Conservation (phyloP, 1,140 invertebrate species). For the Agrypnia vestita region DNA sequence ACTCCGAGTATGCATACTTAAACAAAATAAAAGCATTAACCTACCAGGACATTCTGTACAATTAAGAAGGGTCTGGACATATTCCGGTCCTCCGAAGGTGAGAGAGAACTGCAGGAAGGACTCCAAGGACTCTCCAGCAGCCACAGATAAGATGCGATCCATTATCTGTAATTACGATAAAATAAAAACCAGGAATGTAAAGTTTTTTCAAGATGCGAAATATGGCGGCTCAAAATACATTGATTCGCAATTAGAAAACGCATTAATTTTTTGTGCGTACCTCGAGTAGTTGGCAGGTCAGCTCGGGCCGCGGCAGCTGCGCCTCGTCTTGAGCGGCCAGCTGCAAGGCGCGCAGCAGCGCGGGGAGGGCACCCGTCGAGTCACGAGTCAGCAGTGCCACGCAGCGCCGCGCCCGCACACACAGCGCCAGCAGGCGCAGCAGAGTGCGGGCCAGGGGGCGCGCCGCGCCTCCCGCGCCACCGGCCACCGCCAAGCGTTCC, state of each 20-base stretch:
- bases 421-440: constrained; percentile 68
- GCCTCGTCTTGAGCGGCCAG: constrained; percentile 68
- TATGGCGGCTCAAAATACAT: too few relatives aligned
- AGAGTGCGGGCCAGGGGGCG: constrained; percentile 68
- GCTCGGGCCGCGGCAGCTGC: constrained; percentile 66
- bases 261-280: constrained; percentile 55
- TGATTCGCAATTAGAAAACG: too few relatives aligned
- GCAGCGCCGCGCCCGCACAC: constrained; percentile 70
- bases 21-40: too few relatives aligned
- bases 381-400: constrained; percentile 69
- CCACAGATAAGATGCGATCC: constrained; percentile 93
- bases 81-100: constrained; percentile 89
- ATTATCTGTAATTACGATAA: constrained; percentile 81
- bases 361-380: constrained; percentile 68
- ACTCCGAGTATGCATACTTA: too few relatives aligned
- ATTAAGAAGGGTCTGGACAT: constrained; percentile 87
- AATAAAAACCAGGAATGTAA: background rate
- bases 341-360: constrained; percentile 69
- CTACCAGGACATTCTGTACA: constrained; percentile 80
- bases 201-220: too few relatives aligned
- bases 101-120: constrained; percentile 86
- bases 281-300: constrained; percentile 69
- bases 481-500: constrained; percentile 77
- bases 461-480: constrained; percentile 68
- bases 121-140: constrained; percentile 85